phyloP scores from a whole-genome alignment of 2,888 invertebrate species.

The Drosophila melanocephala region DNA sequence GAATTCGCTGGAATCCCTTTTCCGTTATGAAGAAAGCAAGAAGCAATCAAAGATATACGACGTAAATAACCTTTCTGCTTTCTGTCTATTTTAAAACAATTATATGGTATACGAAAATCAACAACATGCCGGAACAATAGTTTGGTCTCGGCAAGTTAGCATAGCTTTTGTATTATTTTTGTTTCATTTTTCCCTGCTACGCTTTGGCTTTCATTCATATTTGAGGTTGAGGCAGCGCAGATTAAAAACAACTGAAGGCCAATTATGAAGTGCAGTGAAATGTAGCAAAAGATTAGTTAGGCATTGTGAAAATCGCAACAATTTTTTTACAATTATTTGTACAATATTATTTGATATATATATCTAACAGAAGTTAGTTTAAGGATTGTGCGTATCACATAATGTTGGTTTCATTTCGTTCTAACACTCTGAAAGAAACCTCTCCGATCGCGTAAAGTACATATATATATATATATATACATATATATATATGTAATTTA shows the following conservation, averaged over 20 bases:
- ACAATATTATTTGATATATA: not conserved
- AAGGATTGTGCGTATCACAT: not conserved
- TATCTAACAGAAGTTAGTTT: not conserved
- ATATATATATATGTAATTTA: not conserved
- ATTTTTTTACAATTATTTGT: not conserved
- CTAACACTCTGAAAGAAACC: not conserved
- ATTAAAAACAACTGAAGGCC: conserved; percentile 2
- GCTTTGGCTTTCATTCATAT: conserved; percentile 4
- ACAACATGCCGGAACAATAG: not conserved
- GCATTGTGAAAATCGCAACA: conserved; percentile 3
- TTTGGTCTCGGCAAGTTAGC: conserved; percentile 38
- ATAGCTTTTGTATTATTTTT: not conserved
- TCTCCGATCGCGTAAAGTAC: not conserved
- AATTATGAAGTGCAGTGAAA: conserved; percentile 15
- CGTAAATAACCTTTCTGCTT: not conserved
- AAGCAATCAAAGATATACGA: not conserved
- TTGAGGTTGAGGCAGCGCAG: not conserved
- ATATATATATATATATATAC: too few species aligned
- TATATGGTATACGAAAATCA: not conserved
- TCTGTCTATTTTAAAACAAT: not conserved
- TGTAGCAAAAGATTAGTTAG: not conserved
- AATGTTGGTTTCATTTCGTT: not conserved
- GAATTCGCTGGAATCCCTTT: not conserved
- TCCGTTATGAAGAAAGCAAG: not conserved
- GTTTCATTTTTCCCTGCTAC: not conserved